These are phyloP conservation scores for Syngnathus rostellatus DNA, from an alignment of 2,797 vertebrate genomes.

Conservation along the genomic window DNA sequence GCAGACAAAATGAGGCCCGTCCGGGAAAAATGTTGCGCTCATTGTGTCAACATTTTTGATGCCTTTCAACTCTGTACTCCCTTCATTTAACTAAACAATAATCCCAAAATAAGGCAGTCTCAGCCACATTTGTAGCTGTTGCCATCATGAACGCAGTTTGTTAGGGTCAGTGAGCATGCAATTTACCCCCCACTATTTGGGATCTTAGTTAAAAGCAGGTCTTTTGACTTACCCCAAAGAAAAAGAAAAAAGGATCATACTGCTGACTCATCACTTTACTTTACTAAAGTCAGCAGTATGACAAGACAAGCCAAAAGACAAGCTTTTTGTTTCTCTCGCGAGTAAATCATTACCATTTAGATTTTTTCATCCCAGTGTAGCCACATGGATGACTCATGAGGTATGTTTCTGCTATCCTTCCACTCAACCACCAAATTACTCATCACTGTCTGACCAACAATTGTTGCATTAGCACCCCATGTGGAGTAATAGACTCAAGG, in stretches of 20 bases:
- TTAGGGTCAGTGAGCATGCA: neutral
- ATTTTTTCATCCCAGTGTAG: constrained; percentile 12
- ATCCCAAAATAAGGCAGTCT: neutral
- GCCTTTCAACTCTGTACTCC: too few relatives aligned
- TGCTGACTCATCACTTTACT: too few relatives aligned
- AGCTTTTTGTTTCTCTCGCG: constrained; percentile 10
- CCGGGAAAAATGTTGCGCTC: too few relatives aligned
- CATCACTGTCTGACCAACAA: constrained; percentile 55
- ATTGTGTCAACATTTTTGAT: too few relatives aligned
- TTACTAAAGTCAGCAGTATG: too few relatives aligned
- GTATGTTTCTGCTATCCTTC: constrained; percentile 47
- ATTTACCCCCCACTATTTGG: neutral
- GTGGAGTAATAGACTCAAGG: constrained; percentile 5
- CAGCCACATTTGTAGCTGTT: neutral
- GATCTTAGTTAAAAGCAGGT: neutral
- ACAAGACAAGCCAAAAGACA: neutral
- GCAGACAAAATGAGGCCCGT: too few relatives aligned
- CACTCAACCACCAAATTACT: constrained; percentile 55
- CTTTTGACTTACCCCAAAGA: neutral
- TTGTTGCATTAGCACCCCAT: constrained; percentile 21
- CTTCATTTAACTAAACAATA: too few relatives aligned
- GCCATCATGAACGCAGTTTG: neutral
- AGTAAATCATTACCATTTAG: constrained; percentile 13
- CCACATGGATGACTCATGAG: constrained; percentile 45
- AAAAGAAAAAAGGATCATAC: constrained; percentile 1